A percentile compares a stretch with the other conserved stretches of the same genome.
phyloP scores from a whole-genome alignment of 1,140 invertebrate species.

The Leucophenga varia region DNA sequence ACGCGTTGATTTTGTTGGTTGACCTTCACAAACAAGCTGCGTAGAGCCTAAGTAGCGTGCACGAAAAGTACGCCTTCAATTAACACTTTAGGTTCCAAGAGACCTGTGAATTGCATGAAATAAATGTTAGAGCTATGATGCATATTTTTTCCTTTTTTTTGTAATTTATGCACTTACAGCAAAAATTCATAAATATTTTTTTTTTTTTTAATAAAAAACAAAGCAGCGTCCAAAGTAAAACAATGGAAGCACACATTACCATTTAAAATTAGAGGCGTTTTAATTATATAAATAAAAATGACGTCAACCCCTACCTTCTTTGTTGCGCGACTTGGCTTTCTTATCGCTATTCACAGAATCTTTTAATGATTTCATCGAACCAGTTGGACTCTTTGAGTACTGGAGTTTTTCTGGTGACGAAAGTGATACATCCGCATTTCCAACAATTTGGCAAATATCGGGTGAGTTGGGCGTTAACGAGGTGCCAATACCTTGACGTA shows the following conservation, averaged over 20 bases:
- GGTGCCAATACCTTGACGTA: conserved; percentile 51
- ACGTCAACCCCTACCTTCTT: conserved; percentile 43
- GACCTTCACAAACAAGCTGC: conserved; percentile 94
- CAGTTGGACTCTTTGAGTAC: conserved; percentile 49
- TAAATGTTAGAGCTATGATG: too few species aligned
- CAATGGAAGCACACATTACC: too few species aligned
- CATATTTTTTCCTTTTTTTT: too few species aligned
- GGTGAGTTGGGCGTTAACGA: conserved; percentile 46
- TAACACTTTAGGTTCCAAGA: conserved; percentile 84
- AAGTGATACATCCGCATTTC: conserved; percentile 29
- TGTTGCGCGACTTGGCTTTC: conserved; percentile 50
- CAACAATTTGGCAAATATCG: conserved; percentile 49
- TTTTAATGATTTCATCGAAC: conserved; percentile 51
- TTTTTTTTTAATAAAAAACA: too few species aligned
- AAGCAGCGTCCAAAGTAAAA: too few species aligned
- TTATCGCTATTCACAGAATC: conserved; percentile 48
- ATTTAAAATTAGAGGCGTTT: conserved; percentile 8
- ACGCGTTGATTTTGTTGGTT: conserved; percentile 94
- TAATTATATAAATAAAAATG: not conserved
- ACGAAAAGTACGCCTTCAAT: conserved; percentile 98
- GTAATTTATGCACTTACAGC: too few species aligned
- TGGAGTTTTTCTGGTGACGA: conserved; percentile 49
- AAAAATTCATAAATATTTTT: too few species aligned
- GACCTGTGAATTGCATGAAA: conserved; percentile 65
- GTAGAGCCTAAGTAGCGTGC: conserved; percentile 97